Percentiles rank a stretch among this genome's conserved stretches.
These are phyloP conservation scores for Sebastes steindachneri DNA, from an alignment of 2,797 vertebrate species.

Conservation along the genomic window DNA sequence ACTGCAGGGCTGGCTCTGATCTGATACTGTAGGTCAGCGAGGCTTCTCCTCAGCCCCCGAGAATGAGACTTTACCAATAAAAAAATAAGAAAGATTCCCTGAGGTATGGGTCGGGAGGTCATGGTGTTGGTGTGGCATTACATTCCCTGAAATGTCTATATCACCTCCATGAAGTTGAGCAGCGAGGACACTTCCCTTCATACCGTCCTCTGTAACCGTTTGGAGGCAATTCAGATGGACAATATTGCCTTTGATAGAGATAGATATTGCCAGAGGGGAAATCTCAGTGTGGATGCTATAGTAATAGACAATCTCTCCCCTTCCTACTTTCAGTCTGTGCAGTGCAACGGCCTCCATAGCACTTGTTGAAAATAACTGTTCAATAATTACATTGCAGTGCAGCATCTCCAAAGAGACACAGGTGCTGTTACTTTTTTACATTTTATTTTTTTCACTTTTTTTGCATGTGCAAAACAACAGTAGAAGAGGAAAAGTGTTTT, in stretches of 20 bases:
- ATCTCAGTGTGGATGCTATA: neutral
- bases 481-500: neutral
- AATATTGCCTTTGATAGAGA: conserved; percentile 47
- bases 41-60: neutral
- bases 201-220: conserved; percentile 11
- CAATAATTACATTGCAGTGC: neutral
- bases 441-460: neutral
- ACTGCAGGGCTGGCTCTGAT: conserved; percentile 24
- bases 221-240: conserved; percentile 36
- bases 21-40: conserved; percentile 17
- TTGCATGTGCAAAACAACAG: neutral
- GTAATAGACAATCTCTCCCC: conserved; percentile 15
- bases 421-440: neutral
- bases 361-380: neutral
- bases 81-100: neutral
- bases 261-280: conserved; percentile 37
- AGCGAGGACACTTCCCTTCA: conserved; percentile 17
- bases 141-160: conserved; percentile 34
- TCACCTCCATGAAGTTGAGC: conserved; percentile 33
- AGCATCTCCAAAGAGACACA: neutral
- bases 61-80: conserved; percentile 39
- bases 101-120: conserved; percentile 26
- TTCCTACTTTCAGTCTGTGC: neutral
- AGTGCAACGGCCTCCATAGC: neutral
- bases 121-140: conserved; percentile 17